Percentiles rank a stretch among this genome's conserved stretches.
These are phyloP conservation scores for Heliconius aoede DNA, from an alignment of 2,888 invertebrate genomes.

Conservation along the genomic window DNA sequence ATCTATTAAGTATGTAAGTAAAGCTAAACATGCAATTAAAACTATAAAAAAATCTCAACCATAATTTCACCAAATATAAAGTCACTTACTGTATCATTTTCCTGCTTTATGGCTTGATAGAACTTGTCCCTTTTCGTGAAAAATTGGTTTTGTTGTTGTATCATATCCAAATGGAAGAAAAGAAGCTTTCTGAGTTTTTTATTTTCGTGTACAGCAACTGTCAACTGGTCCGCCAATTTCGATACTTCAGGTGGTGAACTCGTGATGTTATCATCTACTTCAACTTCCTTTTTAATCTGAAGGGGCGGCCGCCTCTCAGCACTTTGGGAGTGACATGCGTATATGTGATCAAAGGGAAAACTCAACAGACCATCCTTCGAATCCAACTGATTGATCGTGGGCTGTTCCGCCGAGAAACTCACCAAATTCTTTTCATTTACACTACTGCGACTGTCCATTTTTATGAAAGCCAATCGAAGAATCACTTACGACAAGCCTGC, in stretches of 20 bases:
- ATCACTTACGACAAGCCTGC: conserved; percentile 73
- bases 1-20: conserved; percentile 27
- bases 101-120: conserved; percentile 87
- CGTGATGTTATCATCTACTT: conserved; percentile 61
- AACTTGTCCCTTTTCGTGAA: conserved; percentile 91
- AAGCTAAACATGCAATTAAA: conserved; percentile 37
- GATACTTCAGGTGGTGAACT: conserved; percentile 55
- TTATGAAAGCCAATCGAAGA: conserved; percentile 67
- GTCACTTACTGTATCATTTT: conserved; percentile 89
- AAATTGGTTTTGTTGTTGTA: conserved; percentile 95
- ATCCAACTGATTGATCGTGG: conserved; percentile 72
- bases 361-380: conserved; percentile 83
- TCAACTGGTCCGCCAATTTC: conserved; percentile 66
- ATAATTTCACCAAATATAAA: conserved; percentile 3
- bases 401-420: conserved; percentile 74
- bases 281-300: conserved; percentile 71
- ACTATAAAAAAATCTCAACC: conserved; percentile 13
- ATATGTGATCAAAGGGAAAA: conserved; percentile 89
- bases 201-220: conserved; percentile 81
- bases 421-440: conserved; percentile 80
- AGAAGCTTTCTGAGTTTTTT: conserved; percentile 90
- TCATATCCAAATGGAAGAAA: conserved; percentile 92
- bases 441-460: conserved; percentile 81
- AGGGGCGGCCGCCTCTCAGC: conserved; percentile 63
- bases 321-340: conserved; percentile 85